A percentile compares a stretch with the other conserved stretches of the same genome.
phyloP scores from a whole-genome alignment of 2,888 invertebrate species.

The Drosophila austrosaltans region DNA sequence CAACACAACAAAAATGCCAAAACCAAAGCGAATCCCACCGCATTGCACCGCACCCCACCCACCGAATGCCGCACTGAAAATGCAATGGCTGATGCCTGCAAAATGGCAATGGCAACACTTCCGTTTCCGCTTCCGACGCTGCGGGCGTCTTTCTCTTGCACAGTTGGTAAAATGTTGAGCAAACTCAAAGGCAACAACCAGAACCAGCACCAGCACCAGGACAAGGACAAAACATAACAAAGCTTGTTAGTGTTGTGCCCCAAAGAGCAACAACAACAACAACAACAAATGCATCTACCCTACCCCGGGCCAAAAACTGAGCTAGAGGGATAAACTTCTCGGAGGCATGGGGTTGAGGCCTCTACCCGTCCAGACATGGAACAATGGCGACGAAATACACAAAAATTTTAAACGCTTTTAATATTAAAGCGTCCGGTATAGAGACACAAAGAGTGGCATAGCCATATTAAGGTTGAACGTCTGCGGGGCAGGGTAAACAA shows the following conservation, averaged over 20 bases:
- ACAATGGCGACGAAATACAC: conserved; percentile 64
- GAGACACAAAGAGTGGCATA: conserved; percentile 40
- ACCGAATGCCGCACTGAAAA: conserved; percentile 49
- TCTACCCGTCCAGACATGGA: conserved; percentile 42
- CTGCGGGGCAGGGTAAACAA: conserved; percentile 42
- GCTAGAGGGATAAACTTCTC: conserved; percentile 1
- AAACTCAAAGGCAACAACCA: conserved; percentile 65
- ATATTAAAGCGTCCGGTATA: conserved; percentile 70
- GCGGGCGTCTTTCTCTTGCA: conserved; percentile 64
- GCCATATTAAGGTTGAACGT: conserved; percentile 3
- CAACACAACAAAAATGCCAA: conserved; percentile 52
- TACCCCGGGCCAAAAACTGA: conserved; percentile 8
- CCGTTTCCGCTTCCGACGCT: conserved; percentile 77
- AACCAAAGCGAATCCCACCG: conserved; percentile 21
- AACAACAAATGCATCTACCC: conserved; percentile 33
- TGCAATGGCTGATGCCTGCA: conserved; percentile 61
- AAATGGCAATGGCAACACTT: conserved; percentile 79
- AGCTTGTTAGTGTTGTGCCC: conserved; percentile 70
- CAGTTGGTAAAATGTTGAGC: conserved; percentile 72
- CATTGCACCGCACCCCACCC: conserved; percentile 22
- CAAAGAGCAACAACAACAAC: conserved; percentile 55
- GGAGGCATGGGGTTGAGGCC: neutral
- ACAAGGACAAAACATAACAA: conserved; percentile 63
- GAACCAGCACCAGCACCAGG: conserved; percentile 39
- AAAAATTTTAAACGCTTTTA: conserved; percentile 73